phyloP scores from a whole-genome alignment of 2,113 vertebrate species.

The Chloropsis cyanopogon region DNA sequence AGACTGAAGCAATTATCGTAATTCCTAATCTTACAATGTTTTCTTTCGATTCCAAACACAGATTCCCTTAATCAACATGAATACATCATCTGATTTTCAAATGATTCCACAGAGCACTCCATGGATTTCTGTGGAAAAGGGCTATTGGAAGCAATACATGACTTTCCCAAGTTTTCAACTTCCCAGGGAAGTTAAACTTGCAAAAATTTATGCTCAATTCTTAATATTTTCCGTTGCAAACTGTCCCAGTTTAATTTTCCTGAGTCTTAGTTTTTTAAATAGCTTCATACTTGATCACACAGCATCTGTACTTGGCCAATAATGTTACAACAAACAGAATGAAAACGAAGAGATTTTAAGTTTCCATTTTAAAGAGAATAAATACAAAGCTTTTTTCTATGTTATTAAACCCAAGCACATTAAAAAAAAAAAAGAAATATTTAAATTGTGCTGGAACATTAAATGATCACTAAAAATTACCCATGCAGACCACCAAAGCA shows the following conservation, averaged over 20 bases:
- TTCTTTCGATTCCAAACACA: not conserved
- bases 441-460: not conserved
- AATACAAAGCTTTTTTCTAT: not conserved
- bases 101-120: not conserved
- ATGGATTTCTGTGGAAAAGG: not conserved
- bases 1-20: not conserved
- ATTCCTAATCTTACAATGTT: not conserved
- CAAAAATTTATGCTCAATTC: not conserved
- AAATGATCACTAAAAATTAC: not conserved
- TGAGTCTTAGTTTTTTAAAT: not conserved
- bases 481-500: not conserved
- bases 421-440: not conserved
- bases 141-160: not conserved
- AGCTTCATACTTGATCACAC: not conserved
- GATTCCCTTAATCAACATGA: not conserved
- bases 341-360: not conserved
- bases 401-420: not conserved
- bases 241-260: not conserved
- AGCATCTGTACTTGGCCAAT: not conserved
- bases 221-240: not conserved
- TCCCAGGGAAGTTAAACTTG: not conserved
- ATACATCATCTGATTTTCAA: not conserved
- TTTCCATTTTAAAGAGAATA: not conserved
- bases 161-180: not conserved
- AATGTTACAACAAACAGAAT: not conserved